Evolutionary conservation across 2,113 vertebrate genomes (phyloP), one percentile per base, ranked within the genome.

Genomic region (Poeciliopsis prolifica): DNA sequence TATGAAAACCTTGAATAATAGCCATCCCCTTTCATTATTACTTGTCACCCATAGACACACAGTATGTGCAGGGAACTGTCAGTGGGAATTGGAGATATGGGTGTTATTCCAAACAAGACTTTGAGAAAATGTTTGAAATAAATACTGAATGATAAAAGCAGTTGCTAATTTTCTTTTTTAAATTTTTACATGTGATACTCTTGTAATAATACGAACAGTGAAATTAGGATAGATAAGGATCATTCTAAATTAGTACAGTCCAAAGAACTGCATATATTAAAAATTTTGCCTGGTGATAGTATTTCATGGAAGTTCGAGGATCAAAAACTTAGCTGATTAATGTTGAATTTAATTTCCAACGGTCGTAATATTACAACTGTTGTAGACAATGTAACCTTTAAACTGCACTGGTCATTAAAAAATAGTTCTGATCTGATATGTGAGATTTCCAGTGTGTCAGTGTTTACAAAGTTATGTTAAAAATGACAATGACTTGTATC

Each of bases 1-100:
- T 88, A 80, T 86, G 79, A 89, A 80, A 80, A 61, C 80, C 79
- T 87, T 84, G 71, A 88, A 86, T 80, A 83, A 87, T 63, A 73
- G 64, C 35, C 67, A 31, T 26, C 58, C 61, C 58, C 48, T 75
- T 77, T 80, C 66, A 86, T 89, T 71, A 78, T 76, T 78, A 74
- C 73, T 77, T 72, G 71, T 74, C 86, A 85, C 63, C 48, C 12
- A 29, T 26, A 65, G 64, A 67, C 70, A 83, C 67, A 87, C 30
- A 68, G 30, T 37, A 31, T 61, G 48, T 28, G 42, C 28, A 33
- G 33, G 65, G 51, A 83, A 81, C 77, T 69, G 31, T 68, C 67
- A 69, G 61, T 31, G 19, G 74, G 69, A 42, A 54, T 44, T 74
- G n/a, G 70, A 68, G 28, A 42, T 31, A 31, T 65, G 33, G 24